Percentiles rank a stretch among this genome's conserved stretches.
These are phyloP conservation scores for Phalloptychus januarius DNA, from an alignment of 2,797 vertebrate genomes.

Conservation along the genomic window DNA sequence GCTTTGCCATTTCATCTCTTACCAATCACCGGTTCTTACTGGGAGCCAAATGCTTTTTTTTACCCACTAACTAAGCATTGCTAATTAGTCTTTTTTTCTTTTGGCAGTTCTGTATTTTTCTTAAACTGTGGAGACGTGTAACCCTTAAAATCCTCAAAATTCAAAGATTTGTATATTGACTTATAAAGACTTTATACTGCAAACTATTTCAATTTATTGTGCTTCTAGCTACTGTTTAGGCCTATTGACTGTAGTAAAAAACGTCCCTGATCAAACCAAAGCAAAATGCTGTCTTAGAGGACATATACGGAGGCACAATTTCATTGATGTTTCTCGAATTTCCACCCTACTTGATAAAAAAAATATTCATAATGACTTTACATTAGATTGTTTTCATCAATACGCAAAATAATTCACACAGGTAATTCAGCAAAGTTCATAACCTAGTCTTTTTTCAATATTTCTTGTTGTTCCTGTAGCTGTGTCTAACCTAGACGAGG, in stretches of 20 bases:
- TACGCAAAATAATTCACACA: background rate
- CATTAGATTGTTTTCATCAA: background rate
- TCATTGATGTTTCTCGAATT: background rate
- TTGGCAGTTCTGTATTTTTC: background rate
- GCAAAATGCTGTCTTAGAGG: background rate
- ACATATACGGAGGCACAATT: background rate
- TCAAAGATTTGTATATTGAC: background rate
- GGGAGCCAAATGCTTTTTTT: background rate
- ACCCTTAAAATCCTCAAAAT: background rate
- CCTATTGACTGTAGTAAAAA: background rate
- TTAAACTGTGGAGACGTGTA: background rate
- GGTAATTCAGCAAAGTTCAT: background rate
- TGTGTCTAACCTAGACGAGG: slow-evolving; percentile 97
- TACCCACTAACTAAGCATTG: background rate
- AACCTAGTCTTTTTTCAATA: background rate
- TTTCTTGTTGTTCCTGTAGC: slow-evolving; percentile 81
- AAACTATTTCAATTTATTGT: background rate
- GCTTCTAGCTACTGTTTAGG: background rate
- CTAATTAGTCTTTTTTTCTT: too few relatives aligned
- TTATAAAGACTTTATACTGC: background rate
- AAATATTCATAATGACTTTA: background rate
- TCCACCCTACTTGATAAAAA: background rate
- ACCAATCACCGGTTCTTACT: background rate
- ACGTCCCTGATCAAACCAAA: background rate
- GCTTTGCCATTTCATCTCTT: background rate